These are phyloP conservation scores for Drosophila lacteicornis DNA, from an alignment of 1,140 invertebrate genomes.

Conservation along the genomic window DNA sequence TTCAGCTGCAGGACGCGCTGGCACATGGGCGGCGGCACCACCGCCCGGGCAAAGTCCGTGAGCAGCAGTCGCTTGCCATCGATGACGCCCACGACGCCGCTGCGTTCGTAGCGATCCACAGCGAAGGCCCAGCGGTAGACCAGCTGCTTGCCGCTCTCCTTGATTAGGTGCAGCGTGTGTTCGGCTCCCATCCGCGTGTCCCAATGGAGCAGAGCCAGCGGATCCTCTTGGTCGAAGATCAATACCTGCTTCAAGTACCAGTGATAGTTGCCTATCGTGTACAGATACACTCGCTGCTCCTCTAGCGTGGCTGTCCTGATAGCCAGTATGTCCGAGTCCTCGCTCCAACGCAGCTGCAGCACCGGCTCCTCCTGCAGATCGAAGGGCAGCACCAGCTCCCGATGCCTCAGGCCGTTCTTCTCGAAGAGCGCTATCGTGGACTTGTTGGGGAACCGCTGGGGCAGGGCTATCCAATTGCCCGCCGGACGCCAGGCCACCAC, in stretches of 20 bases:
- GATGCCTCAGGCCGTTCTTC: slow-evolving; percentile 95
- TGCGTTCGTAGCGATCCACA: slow-evolving; percentile 71
- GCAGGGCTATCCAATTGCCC: slow-evolving; percentile 91
- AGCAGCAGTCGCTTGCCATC: slow-evolving; percentile 91
- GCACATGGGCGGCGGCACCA: slow-evolving; percentile 94
- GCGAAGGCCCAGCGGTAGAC: slow-evolving; percentile 85
- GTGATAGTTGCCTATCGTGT: slow-evolving; percentile 94
- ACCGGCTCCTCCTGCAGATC: slow-evolving; percentile 86
- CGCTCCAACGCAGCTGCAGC: slow-evolving; percentile 90
- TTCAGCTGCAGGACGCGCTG: slow-evolving; percentile 87
- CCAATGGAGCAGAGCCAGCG: slow-evolving; percentile 87
- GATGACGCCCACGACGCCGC: slow-evolving; percentile 90
- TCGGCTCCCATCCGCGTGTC: slow-evolving; percentile 86
- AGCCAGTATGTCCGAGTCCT: slow-evolving; percentile 91
- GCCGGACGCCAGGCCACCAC: slow-evolving; percentile 92
- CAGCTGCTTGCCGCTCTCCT: slow-evolving; percentile 86
- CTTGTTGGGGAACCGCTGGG: slow-evolving; percentile 88
- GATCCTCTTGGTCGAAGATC: slow-evolving; percentile 58
- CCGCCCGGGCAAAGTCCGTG: slow-evolving; percentile 89
- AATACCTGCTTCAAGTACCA: slow-evolving; percentile 94
- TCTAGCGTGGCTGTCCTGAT: slow-evolving; percentile 86
- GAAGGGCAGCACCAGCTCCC: slow-evolving; percentile 91
- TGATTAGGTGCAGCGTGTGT: slow-evolving; percentile 87
- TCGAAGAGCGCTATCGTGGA: slow-evolving; percentile 94
- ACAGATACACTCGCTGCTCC: slow-evolving; percentile 88